Base-by-base conservation (phyloP, 2,888 invertebrate genomes). In the Andrena bucephala region DNA sequence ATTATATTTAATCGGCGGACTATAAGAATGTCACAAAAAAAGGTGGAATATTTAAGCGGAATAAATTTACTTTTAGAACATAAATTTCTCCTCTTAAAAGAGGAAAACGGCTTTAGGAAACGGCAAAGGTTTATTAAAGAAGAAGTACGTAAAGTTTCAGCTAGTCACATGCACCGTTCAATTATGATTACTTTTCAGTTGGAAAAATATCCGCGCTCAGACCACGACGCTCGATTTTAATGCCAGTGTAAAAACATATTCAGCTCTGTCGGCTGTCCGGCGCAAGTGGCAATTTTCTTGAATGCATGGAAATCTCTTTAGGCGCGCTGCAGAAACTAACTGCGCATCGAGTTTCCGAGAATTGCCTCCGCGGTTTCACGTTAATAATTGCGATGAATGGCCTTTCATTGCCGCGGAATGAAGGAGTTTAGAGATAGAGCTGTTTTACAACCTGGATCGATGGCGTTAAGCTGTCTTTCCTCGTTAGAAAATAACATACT, bases 321-420 rank as follows among this genome's bases (percentile, higher is more conserved):
- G 82, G 36, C 73, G 57, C 27, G 57, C 33, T 36, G 60, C 48
- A 29, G 65, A 63, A 63, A 65, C 63, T 71, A 67, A 71, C 76
- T 70, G 73, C 82, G 73, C 80, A 75, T 84, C 74, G 68, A 75
- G 68, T 57, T 73, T 65, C 78, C 83, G 60, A 54, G 84, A 81
- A 84, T 68, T 66, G 59, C 59, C 75, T 71, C 72, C 33, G 84
- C 24, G 76, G 67, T 67, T 67, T 73, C 86, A 36, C 69, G 72
- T 77, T 78, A 77, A 87, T 86, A 86, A 86, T 86, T 81, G 79
- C 81, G 86, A 86, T 87, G 87, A 87, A 87, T 84, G 81, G 70
- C 50, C 84, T 70, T 87, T 87, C 85, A 85, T 87, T 87, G 77
- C 60, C 73, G 75, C 54, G 29, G 76, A 83, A 85, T 62, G 82